Conservation (phyloP, 1,140 invertebrate species). For the Drosophila repleta region DNA sequence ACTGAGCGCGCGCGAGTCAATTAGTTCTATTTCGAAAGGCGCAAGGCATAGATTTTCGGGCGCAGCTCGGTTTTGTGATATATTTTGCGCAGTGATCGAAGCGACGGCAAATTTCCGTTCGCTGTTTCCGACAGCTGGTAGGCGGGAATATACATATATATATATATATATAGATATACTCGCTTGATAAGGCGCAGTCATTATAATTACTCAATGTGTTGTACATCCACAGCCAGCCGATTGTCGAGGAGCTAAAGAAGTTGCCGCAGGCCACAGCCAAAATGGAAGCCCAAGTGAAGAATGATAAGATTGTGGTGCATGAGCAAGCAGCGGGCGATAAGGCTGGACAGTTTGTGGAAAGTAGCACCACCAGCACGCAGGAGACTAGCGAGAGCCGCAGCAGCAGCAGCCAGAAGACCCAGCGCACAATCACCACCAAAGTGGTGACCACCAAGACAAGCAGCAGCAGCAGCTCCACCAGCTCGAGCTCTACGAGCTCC, state of each 20-base stretch:
- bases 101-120: constrained; percentile 47
- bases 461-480: constrained; percentile 23
- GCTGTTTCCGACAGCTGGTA: constrained; percentile 55
- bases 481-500: too few relatives aligned
- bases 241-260: constrained; percentile 70
- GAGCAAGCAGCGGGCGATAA: constrained; percentile 38
- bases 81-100: constrained; percentile 16
- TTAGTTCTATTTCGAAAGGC: constrained; percentile 64
- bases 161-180: not conserved
- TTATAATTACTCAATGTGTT: constrained; percentile 56
- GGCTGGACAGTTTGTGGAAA: constrained; percentile 26
- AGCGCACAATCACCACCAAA: constrained; percentile 64
- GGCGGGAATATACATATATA: constrained; percentile 37
- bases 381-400: constrained; percentile 23
- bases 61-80: not conserved
- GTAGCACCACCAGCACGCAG: constrained; percentile 15
- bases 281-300: constrained; percentile 57
- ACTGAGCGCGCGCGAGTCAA: constrained; percentile 32
- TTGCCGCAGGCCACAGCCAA: constrained; percentile 51
- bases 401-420: constrained; percentile 34
- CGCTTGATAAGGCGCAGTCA: constrained; percentile 59
- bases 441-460: constrained; percentile 58
- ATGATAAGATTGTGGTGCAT: constrained; percentile 67
- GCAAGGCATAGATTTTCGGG: constrained; percentile 49
- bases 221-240: constrained; percentile 32